Percentiles rank a stretch among this genome's conserved stretches.
Conservation (phyloP, 1,140 invertebrate genomes). For the Coptotermes formosanus region DNA sequence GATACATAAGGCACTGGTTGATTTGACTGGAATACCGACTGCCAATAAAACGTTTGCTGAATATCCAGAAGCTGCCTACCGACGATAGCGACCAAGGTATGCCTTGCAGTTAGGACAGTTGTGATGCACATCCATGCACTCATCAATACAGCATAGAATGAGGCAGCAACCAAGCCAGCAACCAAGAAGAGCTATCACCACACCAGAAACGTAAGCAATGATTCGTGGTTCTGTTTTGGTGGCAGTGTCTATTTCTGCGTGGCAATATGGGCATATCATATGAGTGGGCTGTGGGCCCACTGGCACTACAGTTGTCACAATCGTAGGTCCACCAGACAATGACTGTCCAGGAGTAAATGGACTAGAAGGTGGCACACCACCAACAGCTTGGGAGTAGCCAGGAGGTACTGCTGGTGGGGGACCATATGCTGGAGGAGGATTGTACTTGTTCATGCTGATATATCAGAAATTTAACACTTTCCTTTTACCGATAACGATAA, state of each 20-base stretch:
- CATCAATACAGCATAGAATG: conserved; percentile 85
- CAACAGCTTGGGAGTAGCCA: conserved; percentile 70
- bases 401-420: conserved; percentile 71
- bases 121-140: conserved; percentile 86
- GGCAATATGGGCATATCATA: conserved; percentile 82
- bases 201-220: conserved; percentile 79
- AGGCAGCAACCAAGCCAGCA: conserved; percentile 78
- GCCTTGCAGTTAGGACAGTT: conserved; percentile 81
- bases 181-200: conserved; percentile 73
- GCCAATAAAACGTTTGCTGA: not conserved
- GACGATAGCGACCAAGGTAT: conserved; percentile 74
- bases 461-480: not conserved
- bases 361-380: conserved; percentile 72
- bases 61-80: conserved; percentile 52
- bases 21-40: not conserved
- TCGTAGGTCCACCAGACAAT: conserved; percentile 60
- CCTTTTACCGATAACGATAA: not conserved
- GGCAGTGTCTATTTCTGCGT: conserved; percentile 74
- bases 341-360: conserved; percentile 63
- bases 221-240: conserved; percentile 75
- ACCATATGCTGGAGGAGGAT: conserved; percentile 58
- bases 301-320: conserved; percentile 80
- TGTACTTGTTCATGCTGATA: not conserved
- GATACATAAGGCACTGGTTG: not conserved
- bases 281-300: conserved; percentile 76